Evolutionary conservation across 2,888 invertebrate species (phyloP).

Genomic region (Harpalus rubripes): DNA sequence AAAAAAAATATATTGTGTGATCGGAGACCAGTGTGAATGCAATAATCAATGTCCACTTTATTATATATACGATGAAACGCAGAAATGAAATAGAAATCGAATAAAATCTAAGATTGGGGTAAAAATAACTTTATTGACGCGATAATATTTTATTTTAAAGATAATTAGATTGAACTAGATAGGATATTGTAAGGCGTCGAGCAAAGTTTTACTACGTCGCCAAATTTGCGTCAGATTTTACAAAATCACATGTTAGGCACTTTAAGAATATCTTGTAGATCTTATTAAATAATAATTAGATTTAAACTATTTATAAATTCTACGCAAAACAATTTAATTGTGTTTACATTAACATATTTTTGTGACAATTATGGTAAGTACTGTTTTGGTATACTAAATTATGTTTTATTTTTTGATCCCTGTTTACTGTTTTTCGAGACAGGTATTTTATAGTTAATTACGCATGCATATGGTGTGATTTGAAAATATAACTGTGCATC

Average conservation of each 20-base stretch:
- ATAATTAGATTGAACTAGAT: not conserved
- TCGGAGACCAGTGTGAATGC: not conserved
- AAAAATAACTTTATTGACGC: not conserved
- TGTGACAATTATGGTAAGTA: not conserved
- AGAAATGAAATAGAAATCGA: not conserved
- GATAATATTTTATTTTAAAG: not conserved
- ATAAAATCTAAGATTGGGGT: not conserved
- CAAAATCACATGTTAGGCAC: not conserved
- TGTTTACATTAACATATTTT: not conserved
- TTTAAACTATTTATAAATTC: not conserved
- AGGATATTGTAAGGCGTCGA: not conserved
- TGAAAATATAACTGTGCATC: too few relatives aligned
- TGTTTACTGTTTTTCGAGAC: too few relatives aligned
- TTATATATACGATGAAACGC: not conserved
- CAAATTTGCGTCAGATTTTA: not conserved
- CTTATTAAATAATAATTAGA: not conserved
- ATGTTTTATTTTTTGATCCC: too few relatives aligned
- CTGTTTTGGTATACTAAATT: not conserved
- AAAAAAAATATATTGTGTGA: too few relatives aligned
- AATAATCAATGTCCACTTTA: not conserved
- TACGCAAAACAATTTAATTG: not conserved
- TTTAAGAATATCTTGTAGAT: not conserved
- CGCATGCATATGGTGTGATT: too few relatives aligned
- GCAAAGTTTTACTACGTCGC: not conserved
- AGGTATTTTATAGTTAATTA: too few relatives aligned